Evolutionary conservation across 2,797 vertebrate genomes (phyloP).

Genomic region (Australoheros facetus): DNA sequence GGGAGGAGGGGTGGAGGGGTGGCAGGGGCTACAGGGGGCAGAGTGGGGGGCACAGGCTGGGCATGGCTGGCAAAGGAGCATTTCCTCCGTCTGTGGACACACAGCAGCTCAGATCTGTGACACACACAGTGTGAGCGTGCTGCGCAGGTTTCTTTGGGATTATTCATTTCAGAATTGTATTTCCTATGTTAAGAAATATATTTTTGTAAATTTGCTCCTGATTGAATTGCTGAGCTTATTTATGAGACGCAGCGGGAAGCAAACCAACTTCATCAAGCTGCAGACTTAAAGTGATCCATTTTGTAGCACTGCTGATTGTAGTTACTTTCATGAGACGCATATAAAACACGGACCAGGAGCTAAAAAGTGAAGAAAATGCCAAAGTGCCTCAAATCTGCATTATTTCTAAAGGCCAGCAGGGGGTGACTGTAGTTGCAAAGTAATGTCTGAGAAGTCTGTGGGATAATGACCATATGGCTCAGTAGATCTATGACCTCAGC

Average conservation of each 20-base stretch:
- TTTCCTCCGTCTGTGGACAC: conserved; percentile 53
- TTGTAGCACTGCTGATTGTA: not conserved
- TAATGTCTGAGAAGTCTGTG: not conserved
- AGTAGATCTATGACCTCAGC: not conserved
- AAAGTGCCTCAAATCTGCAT: not conserved
- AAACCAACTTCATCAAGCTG: not conserved
- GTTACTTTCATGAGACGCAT: not conserved
- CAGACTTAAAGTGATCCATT: not conserved
- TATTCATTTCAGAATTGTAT: not conserved
- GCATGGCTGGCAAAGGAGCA: conserved; percentile 71
- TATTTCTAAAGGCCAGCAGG: not conserved
- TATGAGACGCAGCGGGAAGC: rapidly evolving
- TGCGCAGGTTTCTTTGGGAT: not conserved
- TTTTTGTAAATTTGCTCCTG: not conserved
- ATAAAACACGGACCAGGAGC: not conserved
- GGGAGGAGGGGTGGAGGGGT: conserved; percentile 49
- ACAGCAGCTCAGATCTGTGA: conserved; percentile 17
- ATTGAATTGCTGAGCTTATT: not conserved
- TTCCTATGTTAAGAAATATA: not conserved
- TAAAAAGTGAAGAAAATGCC: not conserved
- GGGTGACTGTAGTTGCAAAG: not conserved
- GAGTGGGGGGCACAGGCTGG: conserved; percentile 49
- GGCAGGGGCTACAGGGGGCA: conserved; percentile 60
- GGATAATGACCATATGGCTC: not conserved
- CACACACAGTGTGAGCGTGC: not conserved